Base-by-base conservation (phyloP, 2,113 vertebrate genomes). In the Alligator mississippiensis region DNA sequence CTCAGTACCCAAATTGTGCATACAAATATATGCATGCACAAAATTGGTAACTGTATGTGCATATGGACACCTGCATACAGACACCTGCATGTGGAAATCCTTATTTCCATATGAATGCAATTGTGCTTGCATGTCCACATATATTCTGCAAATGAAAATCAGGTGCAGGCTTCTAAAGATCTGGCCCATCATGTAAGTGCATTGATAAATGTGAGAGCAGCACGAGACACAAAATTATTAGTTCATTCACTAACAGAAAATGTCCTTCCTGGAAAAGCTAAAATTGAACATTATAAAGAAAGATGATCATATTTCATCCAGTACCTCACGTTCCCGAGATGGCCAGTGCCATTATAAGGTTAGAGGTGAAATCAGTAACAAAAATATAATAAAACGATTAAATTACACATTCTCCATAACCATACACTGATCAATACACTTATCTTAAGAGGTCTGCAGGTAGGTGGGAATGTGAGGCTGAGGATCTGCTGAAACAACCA, bases 211-310 rank as follows among this genome's bases (percentile, higher is more conserved):
- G n/a, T 17, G 34, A 70, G 10, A 30, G 4, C 34, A 70, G 66
- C 21, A 70, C 16, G 28, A 21, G 66, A 38, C 68, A 38, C 63
- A 59, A 38, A 74, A 74, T 34, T 1, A 54, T 24, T 34, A 9
- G 57, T 74, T 62, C 34, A 62, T 2, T 11, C 3, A 21, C 0
- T 1, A 14, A 17, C 0, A 15, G 24, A 77, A 18, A 92, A 57
- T 5, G 1, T 0, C 0, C 11, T 57, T 60, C 24, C 30, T 59
- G 57, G 74, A n/a, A 34, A 38, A 62, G 14, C 15, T 25, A 16
- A 80, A 5, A 47, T 25, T 47, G 25, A 89, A 62, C 30, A 91
- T 47, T 28, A 27, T 4, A 12, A 13, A 78, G 72, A 64, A 54
- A 11, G 13, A n/a, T 25, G 27, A 30, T 18, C 5, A 5, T 28